Evolutionary conservation across 2,797 vertebrate genomes (phyloP), one percentile per base, ranked within the genome.

Genomic region (Pogoniulus pusillus): DNA sequence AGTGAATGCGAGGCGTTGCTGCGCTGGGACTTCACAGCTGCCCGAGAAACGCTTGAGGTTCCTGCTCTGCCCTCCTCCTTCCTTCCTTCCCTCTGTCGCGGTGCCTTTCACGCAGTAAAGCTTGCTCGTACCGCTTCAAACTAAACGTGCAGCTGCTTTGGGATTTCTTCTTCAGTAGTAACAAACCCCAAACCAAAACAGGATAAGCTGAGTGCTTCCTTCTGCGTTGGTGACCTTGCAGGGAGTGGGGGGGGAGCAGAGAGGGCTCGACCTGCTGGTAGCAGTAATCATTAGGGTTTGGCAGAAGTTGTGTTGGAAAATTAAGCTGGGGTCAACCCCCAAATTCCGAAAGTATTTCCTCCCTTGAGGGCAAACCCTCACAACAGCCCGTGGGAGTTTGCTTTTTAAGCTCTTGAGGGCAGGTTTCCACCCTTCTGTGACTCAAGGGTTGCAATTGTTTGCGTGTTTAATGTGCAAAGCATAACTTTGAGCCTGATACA

Each of bases 131-230:
- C 30, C 22, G 30, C 81, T 69, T 58, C 72, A 69, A 69, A 64
- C 30, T 9, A 59, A 92, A 34, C 45, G 6, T 74, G 41, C 14
- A 49, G 54, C 49, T 75, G 41, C 5, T 24, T 74, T 30, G 27
- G 20, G 47, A 23, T 49, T 49, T 49, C 47, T 24, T 49, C 14
- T 49, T 49, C 23, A 49, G 47, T 24, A 49, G 24, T 49, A 19
- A 45, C 45, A 24, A 47, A 24, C 24, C 45, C 45, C 45, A 22
- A 24, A 41, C 41, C 47, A 6, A 55, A 82, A 85, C 91, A 93
- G 94, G 88, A 93, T 94, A 26, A 85, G 47, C 57, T 6, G 84
- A 76, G 32, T 59, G 66, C 34, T 94, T 94, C 80, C 79, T 93
- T 93, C 84, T 83, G 63, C 72, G 71, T 45, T 41, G 37, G 47